Evolutionary conservation across 2,113 vertebrate genomes (phyloP).

Genomic region (Hippolais icterina): DNA sequence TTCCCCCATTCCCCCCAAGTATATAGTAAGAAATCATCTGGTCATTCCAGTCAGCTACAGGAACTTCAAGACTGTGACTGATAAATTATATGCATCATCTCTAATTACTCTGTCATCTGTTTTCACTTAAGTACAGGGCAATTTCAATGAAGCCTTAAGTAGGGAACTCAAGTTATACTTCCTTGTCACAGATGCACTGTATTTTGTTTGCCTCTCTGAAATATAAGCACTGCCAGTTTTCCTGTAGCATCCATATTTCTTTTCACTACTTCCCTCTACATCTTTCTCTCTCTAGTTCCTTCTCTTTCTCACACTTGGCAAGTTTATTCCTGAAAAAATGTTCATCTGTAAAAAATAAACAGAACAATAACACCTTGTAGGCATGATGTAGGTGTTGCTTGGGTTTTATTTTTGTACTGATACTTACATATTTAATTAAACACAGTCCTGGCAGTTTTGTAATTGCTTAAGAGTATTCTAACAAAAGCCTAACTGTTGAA

Average conservation of each 20-base stretch:
- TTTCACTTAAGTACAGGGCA: background rate
- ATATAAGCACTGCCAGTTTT: background rate
- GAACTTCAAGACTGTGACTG: slow-evolving; percentile 3
- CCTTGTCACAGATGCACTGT: background rate
- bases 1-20: rapidly evolving
- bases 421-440: slow-evolving; percentile 50
- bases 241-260: background rate
- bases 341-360: slow-evolving; percentile 45
- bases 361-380: slow-evolving; percentile 38
- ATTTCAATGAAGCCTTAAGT: slow-evolving; percentile 8
- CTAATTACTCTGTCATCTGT: slow-evolving; percentile 47
- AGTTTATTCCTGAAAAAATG: background rate
- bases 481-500: slow-evolving; percentile 51
- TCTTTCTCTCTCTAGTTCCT: background rate
- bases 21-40: background rate
- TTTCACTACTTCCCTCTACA: background rate
- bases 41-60: background rate
- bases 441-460: slow-evolving; percentile 5
- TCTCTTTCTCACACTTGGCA: background rate
- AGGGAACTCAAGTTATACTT: background rate
- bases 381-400: slow-evolving; percentile 28
- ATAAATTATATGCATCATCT: slow-evolving; percentile 4
- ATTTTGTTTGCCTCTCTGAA: slow-evolving; percentile 2
- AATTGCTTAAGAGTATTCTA: slow-evolving; percentile 47
- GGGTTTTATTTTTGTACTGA: slow-evolving; percentile 3